Base-by-base conservation (phyloP, 2,113 vertebrate species). In the Myrmophylax atrothorax region DNA sequence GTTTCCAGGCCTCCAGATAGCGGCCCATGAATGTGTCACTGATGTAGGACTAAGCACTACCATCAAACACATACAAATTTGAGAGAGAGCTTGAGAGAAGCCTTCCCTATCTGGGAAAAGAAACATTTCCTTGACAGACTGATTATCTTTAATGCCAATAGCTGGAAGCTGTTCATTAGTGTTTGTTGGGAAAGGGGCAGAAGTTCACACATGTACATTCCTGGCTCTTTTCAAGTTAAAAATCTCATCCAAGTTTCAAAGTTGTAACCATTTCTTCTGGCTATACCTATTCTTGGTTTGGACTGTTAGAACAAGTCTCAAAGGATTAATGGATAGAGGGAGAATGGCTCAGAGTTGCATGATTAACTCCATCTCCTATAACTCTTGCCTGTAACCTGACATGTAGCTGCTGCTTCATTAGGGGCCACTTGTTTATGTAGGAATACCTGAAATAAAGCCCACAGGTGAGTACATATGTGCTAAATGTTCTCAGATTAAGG, bases 221-320 rank as follows among this genome's bases (percentile, higher is more conserved):
- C 59, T 91, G 64, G 23, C 52, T 89, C 76, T 87, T 89, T 78
- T 64, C 62, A 68, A 81, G 76, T 92, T 68, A 72, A 94, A 84
- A 86, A 75, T 77, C 33, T 74, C 46, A 44, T 84, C 68, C 26
- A 37, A 60, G 17, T 91, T 93, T 94, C 49, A 40, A 84, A 87
- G 60, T 52, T 24, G 47, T 63, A 89, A 75, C 47, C 1, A 0
- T 75, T 95, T 89, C 52, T 91, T 94, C 73, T 81, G 62, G 12
- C 56, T 87, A 40, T 87, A 63, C 7, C 12, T 81, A 11, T 78
- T 86, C 38, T 38, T 86, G 42, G 35, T 59, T 89, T 89, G 69
- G 75, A 46, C 33, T 91, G 44, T 92, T 91, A 75, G 49, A 87
- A 84, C 47, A 87, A 68, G 84, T 82, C 42, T 84, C n/a, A 75